These are phyloP conservation scores for Rhyacophila brunnea DNA, from an alignment of 1,140 invertebrate species.

Conservation along the genomic window DNA sequence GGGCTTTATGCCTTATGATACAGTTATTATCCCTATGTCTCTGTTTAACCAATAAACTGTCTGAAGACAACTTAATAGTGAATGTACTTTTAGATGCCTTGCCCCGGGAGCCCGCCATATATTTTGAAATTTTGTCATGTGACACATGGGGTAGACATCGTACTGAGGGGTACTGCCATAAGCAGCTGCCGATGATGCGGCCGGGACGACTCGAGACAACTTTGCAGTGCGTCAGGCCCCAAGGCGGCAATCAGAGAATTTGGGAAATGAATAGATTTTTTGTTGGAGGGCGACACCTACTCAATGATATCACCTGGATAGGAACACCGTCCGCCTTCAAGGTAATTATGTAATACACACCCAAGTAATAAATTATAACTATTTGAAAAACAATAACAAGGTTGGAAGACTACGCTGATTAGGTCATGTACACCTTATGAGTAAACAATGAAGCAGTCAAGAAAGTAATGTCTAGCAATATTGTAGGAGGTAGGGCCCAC, in stretches of 20 bases:
- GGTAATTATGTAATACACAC: constrained; percentile 2
- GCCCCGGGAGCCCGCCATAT: constrained; percentile 34
- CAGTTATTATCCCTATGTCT: too few relatives aligned
- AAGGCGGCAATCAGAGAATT: constrained; percentile 39
- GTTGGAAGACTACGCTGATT: too few relatives aligned
- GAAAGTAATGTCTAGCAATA: too few relatives aligned
- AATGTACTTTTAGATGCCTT: constrained; percentile 4
- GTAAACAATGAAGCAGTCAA: too few relatives aligned
- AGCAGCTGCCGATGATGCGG: constrained; percentile 35
- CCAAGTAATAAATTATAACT: too few relatives aligned
- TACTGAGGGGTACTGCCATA: constrained; percentile 47
- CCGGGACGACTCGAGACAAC: constrained; percentile 37
- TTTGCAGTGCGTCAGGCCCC: constrained; percentile 41
- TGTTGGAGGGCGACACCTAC: constrained; percentile 47
- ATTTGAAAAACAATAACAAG: too few relatives aligned
- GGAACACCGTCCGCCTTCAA: constrained; percentile 5
- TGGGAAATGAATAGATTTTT: constrained; percentile 47
- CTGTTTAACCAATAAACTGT: too few relatives aligned
- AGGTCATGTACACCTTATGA: too few relatives aligned
- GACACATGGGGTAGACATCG: constrained; percentile 47
- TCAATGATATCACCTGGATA: constrained; percentile 43
- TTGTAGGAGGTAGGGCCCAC: too few relatives aligned
- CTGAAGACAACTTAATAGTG: too few relatives aligned
- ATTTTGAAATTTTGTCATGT: constrained; percentile 47
- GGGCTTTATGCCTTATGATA: too few relatives aligned